Evolutionary conservation across 2,888 invertebrate species (phyloP), one percentile per base, ranked within the genome.

Genomic region (Hirtodrosophila trivittata): DNA sequence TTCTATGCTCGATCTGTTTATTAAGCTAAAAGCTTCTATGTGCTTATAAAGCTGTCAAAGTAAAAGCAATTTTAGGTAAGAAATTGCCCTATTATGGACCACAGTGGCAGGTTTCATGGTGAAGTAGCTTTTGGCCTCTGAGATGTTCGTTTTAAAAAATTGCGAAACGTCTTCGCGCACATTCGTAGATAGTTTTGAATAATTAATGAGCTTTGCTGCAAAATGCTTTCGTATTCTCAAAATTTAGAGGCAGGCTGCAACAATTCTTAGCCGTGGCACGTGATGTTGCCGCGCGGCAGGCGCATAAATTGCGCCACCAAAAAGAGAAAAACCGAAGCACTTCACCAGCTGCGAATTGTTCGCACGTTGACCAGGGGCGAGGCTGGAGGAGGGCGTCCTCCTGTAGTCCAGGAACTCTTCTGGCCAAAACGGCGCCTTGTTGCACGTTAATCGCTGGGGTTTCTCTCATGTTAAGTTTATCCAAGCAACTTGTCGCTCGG

Each of bases 121-220:
- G 14, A 8, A 43, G 16, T 14, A 49, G 30, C 37, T 32, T 13
- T 37, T 41, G 46, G 12, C 39, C 3, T 1, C 37, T 26, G 33
- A 12, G 32, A 30, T 3, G 2, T 51, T 42, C 6, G 14, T 63
- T 41, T 55, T 33, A 38, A 42, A 58, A 60, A 46, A 60, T 56
- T 41, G 47, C 50, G 28, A 45, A 57, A 54, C 38, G 56, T 54
- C 52, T 52, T 46, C 54, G 37, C 43, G 60, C 72, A 63, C 76
- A 83, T 83, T 83, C 66, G 75, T 68, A 85, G 78, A 86, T 87
- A 77, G 76, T 70, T 73, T 21, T 87, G 65, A 87, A 87, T 87
- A 87, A 87, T 87, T 87, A 86, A 87, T 87, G 82, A 69, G 76
- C 59, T 51, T 28, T 46, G 51, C 63, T 59, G 73, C 73, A 66